Percentiles rank a stretch among this genome's conserved stretches.
Conservation (phyloP, 1,140 invertebrate species). For the Leguminivora glycinivorella region DNA sequence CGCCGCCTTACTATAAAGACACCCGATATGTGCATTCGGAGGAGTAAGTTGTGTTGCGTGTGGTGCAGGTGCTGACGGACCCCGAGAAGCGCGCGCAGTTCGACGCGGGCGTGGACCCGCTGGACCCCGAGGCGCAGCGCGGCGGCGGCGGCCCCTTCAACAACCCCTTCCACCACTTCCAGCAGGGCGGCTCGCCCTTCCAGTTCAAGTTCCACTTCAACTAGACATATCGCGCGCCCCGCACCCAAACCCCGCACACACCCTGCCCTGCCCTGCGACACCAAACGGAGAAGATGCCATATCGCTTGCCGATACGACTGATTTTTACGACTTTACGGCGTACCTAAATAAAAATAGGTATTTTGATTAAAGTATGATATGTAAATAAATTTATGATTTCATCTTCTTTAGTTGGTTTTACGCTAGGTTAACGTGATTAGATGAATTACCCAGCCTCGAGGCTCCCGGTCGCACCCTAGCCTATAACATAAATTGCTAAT, state of each 20-base stretch:
- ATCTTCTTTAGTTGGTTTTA: background rate
- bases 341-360: no score
- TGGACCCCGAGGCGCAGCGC: constrained; percentile 93
- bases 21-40: no score
- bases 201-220: constrained; percentile 98
- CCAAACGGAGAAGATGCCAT: background rate
- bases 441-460: background rate
- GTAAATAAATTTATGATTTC: background rate
- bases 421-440: background rate
- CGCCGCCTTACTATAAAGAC: no score
- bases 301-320: background rate
- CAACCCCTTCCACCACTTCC: constrained; percentile 94
- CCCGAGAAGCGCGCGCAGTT: constrained; percentile 95
- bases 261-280: background rate
- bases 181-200: constrained; percentile 88
- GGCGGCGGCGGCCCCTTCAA: constrained; percentile 79
- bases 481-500: background rate
- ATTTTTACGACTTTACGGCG: no score
- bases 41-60: background rate
- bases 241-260: no score
- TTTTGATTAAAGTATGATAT: background rate
- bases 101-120: constrained; percentile 96
- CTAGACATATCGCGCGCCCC: constrained; percentile 60
- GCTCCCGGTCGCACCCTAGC: background rate
- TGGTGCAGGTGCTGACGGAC: constrained; percentile 83